Evolutionary conservation across 2,797 vertebrate species (phyloP).

Genomic region (Sebastes umbrosus): DNA sequence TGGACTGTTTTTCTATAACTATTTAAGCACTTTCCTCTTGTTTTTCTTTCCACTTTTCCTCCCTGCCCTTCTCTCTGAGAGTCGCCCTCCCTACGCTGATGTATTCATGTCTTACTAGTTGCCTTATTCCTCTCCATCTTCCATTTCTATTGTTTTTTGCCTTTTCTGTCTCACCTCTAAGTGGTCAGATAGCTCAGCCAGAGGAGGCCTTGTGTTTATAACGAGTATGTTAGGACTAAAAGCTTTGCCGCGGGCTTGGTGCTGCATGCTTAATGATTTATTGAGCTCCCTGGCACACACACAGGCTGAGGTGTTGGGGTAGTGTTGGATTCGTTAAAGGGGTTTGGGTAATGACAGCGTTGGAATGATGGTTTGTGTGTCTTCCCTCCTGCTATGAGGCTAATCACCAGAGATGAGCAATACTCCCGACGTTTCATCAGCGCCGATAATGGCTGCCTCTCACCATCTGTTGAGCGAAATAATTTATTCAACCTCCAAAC

Average conservation of each 20-base stretch:
- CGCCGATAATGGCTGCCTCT: slow-evolving; percentile 50
- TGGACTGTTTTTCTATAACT: not conserved
- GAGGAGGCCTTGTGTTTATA: slow-evolving; percentile 18
- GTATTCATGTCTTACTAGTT: not conserved
- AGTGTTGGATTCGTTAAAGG: slow-evolving; percentile 6
- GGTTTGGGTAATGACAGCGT: slow-evolving; percentile 23
- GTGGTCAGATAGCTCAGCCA: slow-evolving; percentile 8
- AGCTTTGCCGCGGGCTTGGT: slow-evolving; percentile 5
- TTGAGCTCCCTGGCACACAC: slow-evolving; percentile 10
- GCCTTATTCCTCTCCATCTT: not conserved
- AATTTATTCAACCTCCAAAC: slow-evolving; percentile 41
- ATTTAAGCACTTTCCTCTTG: not conserved
- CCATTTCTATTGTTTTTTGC: not conserved
- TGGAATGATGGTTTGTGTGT: slow-evolving; percentile 36
- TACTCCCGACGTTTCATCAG: slow-evolving; percentile 50
- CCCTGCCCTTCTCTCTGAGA: not conserved
- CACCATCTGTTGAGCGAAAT: slow-evolving; percentile 61
- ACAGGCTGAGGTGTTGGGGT: not conserved
- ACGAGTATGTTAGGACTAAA: slow-evolving; percentile 18
- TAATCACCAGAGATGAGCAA: slow-evolving; percentile 60
- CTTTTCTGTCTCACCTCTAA: slow-evolving; percentile 1
- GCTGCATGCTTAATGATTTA: slow-evolving; percentile 33
- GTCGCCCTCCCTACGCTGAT: not conserved
- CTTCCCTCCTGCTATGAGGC: slow-evolving; percentile 52
- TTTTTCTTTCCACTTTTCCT: not conserved